Percentiles rank a stretch among this genome's conserved stretches.
Conservation (phyloP, 1,140 invertebrate genomes). For the Pectinophora gossypiella region DNA sequence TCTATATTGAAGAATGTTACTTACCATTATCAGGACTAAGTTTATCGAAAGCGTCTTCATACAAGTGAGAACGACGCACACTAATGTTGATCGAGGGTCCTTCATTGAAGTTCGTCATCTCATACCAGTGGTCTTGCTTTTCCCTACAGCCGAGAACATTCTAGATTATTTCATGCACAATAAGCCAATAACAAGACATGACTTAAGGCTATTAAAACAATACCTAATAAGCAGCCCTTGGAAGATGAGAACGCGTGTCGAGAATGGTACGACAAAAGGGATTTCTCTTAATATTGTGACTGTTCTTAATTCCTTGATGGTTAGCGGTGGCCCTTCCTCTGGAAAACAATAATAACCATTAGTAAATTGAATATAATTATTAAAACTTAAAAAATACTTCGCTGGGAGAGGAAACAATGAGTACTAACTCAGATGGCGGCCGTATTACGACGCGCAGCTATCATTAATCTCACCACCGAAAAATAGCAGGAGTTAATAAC, state of each 20-base stretch:
- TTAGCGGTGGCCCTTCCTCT: slow-evolving; percentile 86
- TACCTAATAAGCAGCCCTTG: slow-evolving; percentile 81
- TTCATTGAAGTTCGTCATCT: slow-evolving; percentile 83
- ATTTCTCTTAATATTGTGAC: slow-evolving; percentile 92
- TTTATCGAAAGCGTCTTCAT: slow-evolving; percentile 98
- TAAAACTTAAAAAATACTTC: too few species aligned
- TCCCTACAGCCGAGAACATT: neutral
- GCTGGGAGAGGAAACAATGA: too few species aligned
- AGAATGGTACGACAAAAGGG: slow-evolving; percentile 95
- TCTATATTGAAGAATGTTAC: neutral
- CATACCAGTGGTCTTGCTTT: slow-evolving; percentile 80
- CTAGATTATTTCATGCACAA: too few species aligned
- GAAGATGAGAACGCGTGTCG: slow-evolving; percentile 90
- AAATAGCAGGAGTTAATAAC: too few species aligned
- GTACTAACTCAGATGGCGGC: too few species aligned
- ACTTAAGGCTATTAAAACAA: too few species aligned
- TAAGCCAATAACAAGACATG: too few species aligned
- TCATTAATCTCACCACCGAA: too few species aligned
- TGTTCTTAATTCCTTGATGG: slow-evolving; percentile 91
- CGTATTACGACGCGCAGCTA: too few species aligned
- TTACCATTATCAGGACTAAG: slow-evolving; percentile 91
- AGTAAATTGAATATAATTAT: too few species aligned
- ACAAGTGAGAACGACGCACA: slow-evolving; percentile 93
- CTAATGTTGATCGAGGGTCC: slow-evolving; percentile 87
- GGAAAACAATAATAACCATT: too few species aligned